Base-by-base conservation (phyloP, 2,113 vertebrate species). In the Echinops telfairi region DNA sequence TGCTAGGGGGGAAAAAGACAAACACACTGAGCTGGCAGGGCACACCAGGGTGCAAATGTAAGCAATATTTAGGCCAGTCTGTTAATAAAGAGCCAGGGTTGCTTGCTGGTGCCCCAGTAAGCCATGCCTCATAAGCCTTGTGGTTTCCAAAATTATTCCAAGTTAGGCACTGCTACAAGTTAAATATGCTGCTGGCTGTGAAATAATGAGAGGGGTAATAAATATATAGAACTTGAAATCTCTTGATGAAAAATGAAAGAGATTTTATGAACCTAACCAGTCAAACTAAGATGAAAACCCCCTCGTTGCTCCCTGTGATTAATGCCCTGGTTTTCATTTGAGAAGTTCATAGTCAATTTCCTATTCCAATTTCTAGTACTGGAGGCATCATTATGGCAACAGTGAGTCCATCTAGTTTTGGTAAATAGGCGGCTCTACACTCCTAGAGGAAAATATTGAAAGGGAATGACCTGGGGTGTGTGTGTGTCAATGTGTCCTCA, bases 181-280 rank as follows among this genome's bases (percentile, higher is more conserved):
- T 97, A 97, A 97, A 97, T 94, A 97, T n/a, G 88, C 92, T 94
- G 92, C 95, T 97, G 95, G 95, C 96, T 96, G 96, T 97, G 95
- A 96, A 97, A 97, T 90, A 85, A 97, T 97, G 36, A 94, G 58
- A 95, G 68, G 94, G 89, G 97, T 96, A 95, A 97, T 96, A 98
- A 95, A 27, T 58, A 81, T 66, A 81, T 27, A 23, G 93, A 83
- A 86, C 66, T 78, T 97, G 94, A 82, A 96, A 96, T 92, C 95
- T 78, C 66, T 79, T 83, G 81, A 93, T 95, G 82, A 90, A 47
- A 66, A 92, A 93, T 97, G 96, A 97, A 97, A 96, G 92, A 89
- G 80, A 64, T 38, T 29, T 88, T 95, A 68, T 94, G 82, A 73
- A 88, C 88, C 70, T 43, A 81, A 76, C 66, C 91, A 96, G 93